Percentiles rank a stretch among this genome's conserved stretches.
phyloP scores from a whole-genome alignment of 2,797 vertebrate species.

The Sebastes baramenuke region DNA sequence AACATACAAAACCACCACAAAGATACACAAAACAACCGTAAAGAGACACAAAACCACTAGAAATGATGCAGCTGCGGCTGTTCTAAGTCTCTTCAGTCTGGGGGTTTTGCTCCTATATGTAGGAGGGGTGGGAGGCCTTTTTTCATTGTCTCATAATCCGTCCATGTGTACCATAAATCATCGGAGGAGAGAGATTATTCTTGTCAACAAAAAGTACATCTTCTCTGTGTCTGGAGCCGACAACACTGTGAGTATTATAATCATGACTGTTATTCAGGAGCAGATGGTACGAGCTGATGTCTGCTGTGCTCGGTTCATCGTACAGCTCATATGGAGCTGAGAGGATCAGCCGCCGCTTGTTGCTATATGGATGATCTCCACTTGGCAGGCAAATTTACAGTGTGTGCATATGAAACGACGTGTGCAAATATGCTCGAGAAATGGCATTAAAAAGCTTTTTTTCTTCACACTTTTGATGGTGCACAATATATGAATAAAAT shows the following conservation, averaged over 20 bases:
- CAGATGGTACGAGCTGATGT: constrained; percentile 17
- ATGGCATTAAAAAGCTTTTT: not conserved
- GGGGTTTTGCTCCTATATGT: not conserved
- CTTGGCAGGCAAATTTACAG: not conserved
- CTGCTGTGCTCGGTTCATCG: not conserved
- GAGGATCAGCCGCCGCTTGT: constrained; percentile 1
- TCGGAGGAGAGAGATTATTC: not conserved
- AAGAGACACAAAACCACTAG: not conserved
- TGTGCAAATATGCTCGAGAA: not conserved
- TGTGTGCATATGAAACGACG: not conserved
- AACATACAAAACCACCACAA: not conserved
- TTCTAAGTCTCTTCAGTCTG: not conserved
- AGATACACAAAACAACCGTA: not conserved
- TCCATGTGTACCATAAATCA: not conserved
- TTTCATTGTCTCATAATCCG: not conserved
- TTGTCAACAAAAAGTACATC: not conserved
- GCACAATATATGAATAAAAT: not conserved
- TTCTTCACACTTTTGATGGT: not conserved
- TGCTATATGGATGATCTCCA: not conserved
- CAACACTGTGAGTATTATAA: not conserved
- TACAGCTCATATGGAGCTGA: not conserved
- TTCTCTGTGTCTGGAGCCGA: not conserved
- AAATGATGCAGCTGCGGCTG: no score
- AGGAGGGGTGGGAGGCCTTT: not conserved
- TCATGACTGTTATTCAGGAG: not conserved